Conservation (phyloP, 2,888 invertebrate species). For the Drosophila hamatofila region DNA sequence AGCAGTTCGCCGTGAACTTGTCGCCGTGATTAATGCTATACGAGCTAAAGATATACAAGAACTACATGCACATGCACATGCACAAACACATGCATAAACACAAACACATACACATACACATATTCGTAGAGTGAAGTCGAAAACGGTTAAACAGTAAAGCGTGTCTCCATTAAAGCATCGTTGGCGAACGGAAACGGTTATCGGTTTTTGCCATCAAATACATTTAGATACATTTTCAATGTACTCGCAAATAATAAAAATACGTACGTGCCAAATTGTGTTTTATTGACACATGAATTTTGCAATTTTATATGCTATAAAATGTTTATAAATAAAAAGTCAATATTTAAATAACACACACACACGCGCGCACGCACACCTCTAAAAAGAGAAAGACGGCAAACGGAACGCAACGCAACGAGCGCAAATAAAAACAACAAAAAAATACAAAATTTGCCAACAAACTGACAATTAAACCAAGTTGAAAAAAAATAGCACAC, state of each 20-base stretch:
- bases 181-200: slow-evolving; percentile 13
- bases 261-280: slow-evolving; percentile 40
- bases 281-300: slow-evolving; percentile 64
- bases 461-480: slow-evolving; percentile 51
- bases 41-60: slow-evolving; percentile 1
- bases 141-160: slow-evolving; percentile 33
- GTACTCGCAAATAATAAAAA: slow-evolving; percentile 10
- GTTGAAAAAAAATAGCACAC: slow-evolving; percentile 9
- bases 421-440: background rate
- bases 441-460: slow-evolving; percentile 38
- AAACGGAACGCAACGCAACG: slow-evolving; percentile 3
- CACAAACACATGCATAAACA: background rate
- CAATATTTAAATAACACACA: slow-evolving; percentile 61
- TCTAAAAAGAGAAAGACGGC: slow-evolving; percentile 21
- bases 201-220: slow-evolving; percentile 24
- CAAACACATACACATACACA: too few species aligned
- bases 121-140: background rate
- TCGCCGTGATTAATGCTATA: slow-evolving; percentile 46
- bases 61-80: background rate
- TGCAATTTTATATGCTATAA: slow-evolving; percentile 66
- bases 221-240: slow-evolving; percentile 3
- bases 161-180: slow-evolving; percentile 35
- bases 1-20: slow-evolving; percentile 59
- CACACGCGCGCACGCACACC: slow-evolving; percentile 16
- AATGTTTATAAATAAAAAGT: slow-evolving; percentile 78